These are phyloP conservation scores for Murina feae DNA, from an alignment of 2,113 vertebrate genomes.

Conservation along the genomic window DNA sequence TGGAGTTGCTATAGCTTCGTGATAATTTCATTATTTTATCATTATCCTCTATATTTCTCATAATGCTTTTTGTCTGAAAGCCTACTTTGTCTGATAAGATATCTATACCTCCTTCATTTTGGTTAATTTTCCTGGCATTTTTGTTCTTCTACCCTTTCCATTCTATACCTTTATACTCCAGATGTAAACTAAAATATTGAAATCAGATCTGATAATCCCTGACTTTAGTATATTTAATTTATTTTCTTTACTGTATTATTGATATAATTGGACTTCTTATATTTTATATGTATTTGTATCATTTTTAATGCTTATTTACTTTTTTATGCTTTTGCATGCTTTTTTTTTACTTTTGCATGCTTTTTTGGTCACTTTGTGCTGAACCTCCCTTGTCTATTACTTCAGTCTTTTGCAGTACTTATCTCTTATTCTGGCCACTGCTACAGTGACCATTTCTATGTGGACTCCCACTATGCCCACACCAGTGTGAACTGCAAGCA, in stretches of 20 bases:
- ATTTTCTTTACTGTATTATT: not conserved
- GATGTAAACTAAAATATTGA: not conserved
- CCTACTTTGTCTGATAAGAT: not conserved
- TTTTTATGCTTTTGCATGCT: not conserved
- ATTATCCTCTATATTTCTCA: not conserved
- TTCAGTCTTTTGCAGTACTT: not conserved
- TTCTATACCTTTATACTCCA: not conserved
- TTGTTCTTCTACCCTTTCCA: not conserved
- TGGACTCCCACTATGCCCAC: not conserved
- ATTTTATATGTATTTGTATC: not conserved
- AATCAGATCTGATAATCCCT: not conserved
- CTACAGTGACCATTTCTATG: not conserved
- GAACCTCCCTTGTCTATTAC: not conserved
- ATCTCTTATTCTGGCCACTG: not conserved
- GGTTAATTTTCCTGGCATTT: not conserved
- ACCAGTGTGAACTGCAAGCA: not conserved
- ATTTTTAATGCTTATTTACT: not conserved
- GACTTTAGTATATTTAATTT: not conserved
- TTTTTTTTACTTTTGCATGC: not conserved
- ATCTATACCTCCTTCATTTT: not conserved
- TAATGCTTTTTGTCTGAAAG: not conserved
- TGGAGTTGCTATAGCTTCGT: not conserved
- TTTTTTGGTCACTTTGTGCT: not conserved
- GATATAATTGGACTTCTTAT: not conserved
- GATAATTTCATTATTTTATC: not conserved